Evolutionary conservation across 2,888 invertebrate genomes (phyloP).

Genomic region (Lasioglossum marginatum): DNA sequence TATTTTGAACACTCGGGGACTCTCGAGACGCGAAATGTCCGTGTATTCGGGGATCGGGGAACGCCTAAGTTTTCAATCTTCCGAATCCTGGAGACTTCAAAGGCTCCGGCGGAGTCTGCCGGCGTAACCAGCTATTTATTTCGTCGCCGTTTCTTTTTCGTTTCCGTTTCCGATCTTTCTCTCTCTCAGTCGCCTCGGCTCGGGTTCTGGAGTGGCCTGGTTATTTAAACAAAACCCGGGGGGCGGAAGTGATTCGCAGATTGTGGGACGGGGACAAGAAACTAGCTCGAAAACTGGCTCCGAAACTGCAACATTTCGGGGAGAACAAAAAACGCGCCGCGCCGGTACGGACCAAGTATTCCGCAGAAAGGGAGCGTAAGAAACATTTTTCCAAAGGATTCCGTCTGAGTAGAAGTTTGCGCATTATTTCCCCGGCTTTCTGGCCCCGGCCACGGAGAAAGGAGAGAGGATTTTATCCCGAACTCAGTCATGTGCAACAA

Average conservation of each 20-base stretch:
- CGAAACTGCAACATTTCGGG: constrained; percentile 12
- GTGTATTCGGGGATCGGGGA: not conserved
- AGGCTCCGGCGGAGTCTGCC: not conserved
- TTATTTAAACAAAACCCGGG: constrained; percentile 3
- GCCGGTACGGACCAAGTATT: constrained; percentile 35
- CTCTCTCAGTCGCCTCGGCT: not conserved
- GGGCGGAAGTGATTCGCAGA: constrained; percentile 1
- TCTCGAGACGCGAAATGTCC: not conserved
- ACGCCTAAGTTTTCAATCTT: not conserved
- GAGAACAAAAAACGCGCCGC: constrained; percentile 35
- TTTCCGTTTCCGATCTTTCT: not conserved
- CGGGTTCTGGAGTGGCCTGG: not conserved
- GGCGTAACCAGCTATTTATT: not conserved
- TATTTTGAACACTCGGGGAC: not conserved
- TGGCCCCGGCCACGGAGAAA: constrained; percentile 19
- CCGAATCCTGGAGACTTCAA: not conserved
- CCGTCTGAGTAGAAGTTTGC: constrained; percentile 52
- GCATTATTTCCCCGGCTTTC: constrained; percentile 59
- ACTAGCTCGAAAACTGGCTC: not conserved
- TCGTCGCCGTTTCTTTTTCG: not conserved
- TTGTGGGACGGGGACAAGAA: not conserved
- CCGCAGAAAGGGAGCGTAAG: constrained; percentile 45
- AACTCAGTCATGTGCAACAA: constrained; percentile 64
- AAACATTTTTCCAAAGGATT: constrained; percentile 61
- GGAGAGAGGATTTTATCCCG: constrained; percentile 52